phyloP scores from a whole-genome alignment of 2,113 vertebrate genomes.

The Oncorhynchus keta region DNA sequence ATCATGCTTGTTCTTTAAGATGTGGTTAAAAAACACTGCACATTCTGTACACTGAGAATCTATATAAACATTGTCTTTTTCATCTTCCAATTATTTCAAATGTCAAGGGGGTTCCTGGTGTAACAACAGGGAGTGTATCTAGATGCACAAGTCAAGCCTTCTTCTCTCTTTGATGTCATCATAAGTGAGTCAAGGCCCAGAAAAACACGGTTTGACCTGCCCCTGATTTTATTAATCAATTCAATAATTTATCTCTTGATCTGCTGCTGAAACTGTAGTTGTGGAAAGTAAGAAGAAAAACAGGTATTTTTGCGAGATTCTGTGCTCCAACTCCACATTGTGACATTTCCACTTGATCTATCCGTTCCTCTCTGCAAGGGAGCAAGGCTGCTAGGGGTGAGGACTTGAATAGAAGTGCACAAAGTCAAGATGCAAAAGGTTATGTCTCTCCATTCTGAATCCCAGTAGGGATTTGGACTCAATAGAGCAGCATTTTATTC shows the following conservation, averaged over 20 bases:
- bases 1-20: conserved; percentile 54
- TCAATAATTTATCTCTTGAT: conserved; percentile 33
- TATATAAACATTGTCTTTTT: conserved; percentile 68
- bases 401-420: conserved; percentile 46
- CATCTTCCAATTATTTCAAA: conserved; percentile 66
- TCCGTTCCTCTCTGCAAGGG: conserved; percentile 17
- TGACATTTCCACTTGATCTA: conserved; percentile 58
- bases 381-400: conserved; percentile 45
- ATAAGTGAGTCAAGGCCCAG: conserved; percentile 42
- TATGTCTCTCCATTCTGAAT: conserved; percentile 67
- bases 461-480: conserved; percentile 68
- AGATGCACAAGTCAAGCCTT: conserved; percentile 59
- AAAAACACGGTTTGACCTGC: conserved; percentile 50
- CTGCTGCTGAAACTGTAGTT: conserved; percentile 28
- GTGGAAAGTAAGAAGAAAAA: conserved; percentile 22
- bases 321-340: conserved; percentile 32
- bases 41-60: conserved; percentile 61
- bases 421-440: conserved; percentile 54
- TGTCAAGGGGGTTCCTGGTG: conserved; percentile 60
- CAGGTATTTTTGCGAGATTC: conserved; percentile 29
- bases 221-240: conserved; percentile 54
- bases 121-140: conserved; percentile 49
- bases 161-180: conserved; percentile 61
- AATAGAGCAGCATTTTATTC: conserved; percentile 69
- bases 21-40: conserved; percentile 60